Conservation (phyloP, 2,888 invertebrate species). For the Metellina segmentata region DNA sequence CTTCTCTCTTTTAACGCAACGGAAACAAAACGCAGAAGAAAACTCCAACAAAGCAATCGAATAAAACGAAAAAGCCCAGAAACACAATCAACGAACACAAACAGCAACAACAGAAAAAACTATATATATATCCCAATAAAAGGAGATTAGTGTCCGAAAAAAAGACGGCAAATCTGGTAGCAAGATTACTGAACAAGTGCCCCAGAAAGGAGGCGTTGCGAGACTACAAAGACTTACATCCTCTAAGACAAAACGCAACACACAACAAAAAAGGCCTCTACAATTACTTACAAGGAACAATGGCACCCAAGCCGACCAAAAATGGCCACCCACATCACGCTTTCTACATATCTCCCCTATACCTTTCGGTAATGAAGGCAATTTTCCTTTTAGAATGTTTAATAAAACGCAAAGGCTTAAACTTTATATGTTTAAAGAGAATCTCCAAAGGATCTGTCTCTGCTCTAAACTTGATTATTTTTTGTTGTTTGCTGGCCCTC, state of each 20-base stretch:
- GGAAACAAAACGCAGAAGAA: constrained; percentile 5
- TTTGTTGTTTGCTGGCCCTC: not conserved
- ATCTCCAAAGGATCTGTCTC: constrained; percentile 16
- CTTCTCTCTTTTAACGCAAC: not conserved
- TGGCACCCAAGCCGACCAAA: constrained; percentile 61
- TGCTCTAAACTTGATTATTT: constrained; percentile 23
- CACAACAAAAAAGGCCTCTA: constrained; percentile 19
- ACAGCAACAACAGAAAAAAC: constrained; percentile 18
- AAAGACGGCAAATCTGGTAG: constrained; percentile 56
- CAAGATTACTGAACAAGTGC: constrained; percentile 51
- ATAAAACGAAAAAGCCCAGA: constrained; percentile 36
- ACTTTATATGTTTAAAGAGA: constrained; percentile 38
- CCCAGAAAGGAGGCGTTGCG: constrained; percentile 30
- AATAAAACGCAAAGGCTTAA: constrained; percentile 62
- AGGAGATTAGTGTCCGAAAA: constrained; percentile 65
- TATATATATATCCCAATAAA: constrained; percentile 65
- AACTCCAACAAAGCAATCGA: not conserved
- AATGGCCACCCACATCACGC: constrained; percentile 50
- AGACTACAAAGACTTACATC: constrained; percentile 43
- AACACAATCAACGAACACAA: constrained; percentile 58
- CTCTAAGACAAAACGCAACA: no score
- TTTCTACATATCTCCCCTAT: constrained; percentile 48
- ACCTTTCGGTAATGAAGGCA: constrained; percentile 67
- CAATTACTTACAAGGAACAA: constrained; percentile 55
- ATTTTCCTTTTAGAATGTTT: constrained; percentile 56